Evolutionary conservation across 2,888 invertebrate genomes (phyloP).

Genomic region (Troides helena): DNA sequence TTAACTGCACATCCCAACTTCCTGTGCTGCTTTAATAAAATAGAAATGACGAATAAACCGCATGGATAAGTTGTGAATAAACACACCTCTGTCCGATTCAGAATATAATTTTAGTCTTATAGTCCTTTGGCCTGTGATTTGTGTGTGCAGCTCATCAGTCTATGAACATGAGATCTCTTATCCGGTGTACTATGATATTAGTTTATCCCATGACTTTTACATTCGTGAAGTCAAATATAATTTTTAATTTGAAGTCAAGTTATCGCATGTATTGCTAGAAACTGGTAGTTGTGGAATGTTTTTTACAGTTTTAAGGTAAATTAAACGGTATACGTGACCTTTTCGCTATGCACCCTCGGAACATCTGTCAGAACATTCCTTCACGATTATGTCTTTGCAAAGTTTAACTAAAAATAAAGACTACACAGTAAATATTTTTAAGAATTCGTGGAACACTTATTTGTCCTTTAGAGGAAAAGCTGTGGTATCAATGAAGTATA

Average conservation of each 20-base stretch:
- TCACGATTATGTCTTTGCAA: background rate
- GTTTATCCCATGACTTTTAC: background rate
- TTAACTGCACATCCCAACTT: background rate
- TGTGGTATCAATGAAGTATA: too few relatives aligned
- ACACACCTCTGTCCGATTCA: background rate
- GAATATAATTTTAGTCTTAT: background rate
- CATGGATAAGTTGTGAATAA: background rate
- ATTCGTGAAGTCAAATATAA: background rate
- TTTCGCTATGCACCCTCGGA: constrained; percentile 54
- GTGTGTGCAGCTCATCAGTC: background rate
- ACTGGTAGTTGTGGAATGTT: background rate
- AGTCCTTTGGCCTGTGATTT: background rate
- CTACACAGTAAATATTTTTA: background rate
- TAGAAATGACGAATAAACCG: background rate
- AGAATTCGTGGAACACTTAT: too few relatives aligned
- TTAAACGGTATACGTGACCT: constrained; percentile 48
- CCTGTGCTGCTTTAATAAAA: background rate
- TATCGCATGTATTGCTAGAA: background rate
- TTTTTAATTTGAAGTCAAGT: background rate
- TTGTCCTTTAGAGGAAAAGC: too few relatives aligned
- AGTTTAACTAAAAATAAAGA: background rate
- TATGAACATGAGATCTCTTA: too few relatives aligned
- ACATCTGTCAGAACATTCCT: background rate
- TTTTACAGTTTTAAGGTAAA: background rate
- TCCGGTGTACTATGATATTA: too few relatives aligned